Evolutionary conservation across 2,888 invertebrate species (phyloP), one percentile per base, ranked within the genome.

Genomic region (Drosophila melanocephala): DNA sequence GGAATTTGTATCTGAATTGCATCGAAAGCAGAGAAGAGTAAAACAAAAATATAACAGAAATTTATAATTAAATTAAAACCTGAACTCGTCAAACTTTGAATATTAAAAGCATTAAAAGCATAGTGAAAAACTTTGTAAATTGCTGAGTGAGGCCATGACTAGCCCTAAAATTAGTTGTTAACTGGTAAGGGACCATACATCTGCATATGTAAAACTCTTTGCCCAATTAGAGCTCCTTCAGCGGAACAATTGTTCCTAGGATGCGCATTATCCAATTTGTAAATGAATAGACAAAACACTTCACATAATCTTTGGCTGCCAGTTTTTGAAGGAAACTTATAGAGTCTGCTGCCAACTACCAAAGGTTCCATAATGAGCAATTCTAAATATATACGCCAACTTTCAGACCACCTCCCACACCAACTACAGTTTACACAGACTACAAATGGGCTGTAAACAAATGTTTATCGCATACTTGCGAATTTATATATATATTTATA

Each of bases 401-500:
- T 56, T 62, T 47, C 9, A 22, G 58, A n/a, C 22, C n/a, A 37
- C 9, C 37, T n/a, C 1, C 19, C 12, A 14, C 12, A 22, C 6
- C 32, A 14, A 47, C 26, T 26, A 47, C 26, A 47, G 47, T 9
- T 47, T 47, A 26, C 14, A 26, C 26, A 16, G 26, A 47, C 47
- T 26, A 47, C 22, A 26, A 47, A 16, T 26, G 47, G 14, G 26
- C 28, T 51, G 28, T 6, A 51, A 28, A n/a, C 30, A 52, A 82
- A 81, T 79, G 68, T 77, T 82, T 77, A 77, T 81, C 12, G 52
- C 30, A 19, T 12, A 30, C 52, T 32, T 52, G 52, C 6, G 12
- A 30, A 52, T 32, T 30, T 52, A 12, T 51, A 51, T 30, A 26
- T 47, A 14, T 47, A 26, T 47, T 12, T 47, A 14, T 47, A 22